A percentile compares a stretch with the other conserved stretches of the same genome.
Evolutionary conservation across 2,888 invertebrate species (phyloP).

Genomic region (Pegoplata infirma): DNA sequence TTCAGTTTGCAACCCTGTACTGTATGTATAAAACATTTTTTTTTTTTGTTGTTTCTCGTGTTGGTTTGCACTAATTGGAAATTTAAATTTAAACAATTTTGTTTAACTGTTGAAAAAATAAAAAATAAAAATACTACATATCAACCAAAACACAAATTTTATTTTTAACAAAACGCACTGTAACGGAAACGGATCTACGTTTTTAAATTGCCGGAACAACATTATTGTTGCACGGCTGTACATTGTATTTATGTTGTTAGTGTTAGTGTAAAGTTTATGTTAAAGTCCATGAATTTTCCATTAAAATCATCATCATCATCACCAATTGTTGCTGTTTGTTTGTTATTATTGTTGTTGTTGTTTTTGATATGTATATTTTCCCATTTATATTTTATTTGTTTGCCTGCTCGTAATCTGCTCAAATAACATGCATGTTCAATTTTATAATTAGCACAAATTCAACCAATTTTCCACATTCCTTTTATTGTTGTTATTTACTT

Average conservation of each 20-base stretch:
- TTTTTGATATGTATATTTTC: not conserved
- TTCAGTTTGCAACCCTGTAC: too few relatives aligned
- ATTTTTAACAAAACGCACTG: not conserved
- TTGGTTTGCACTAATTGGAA: conserved; percentile 44
- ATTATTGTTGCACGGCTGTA: not conserved
- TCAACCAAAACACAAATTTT: not conserved
- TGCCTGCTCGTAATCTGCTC: not conserved
- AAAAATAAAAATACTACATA: not conserved
- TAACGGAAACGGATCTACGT: conserved; percentile 29
- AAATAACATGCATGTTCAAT: conserved; percentile 25
- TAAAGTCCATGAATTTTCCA: conserved; percentile 1
- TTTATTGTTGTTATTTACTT: not conserved
- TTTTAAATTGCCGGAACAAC: conserved; percentile 30
- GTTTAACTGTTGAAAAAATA: not conserved
- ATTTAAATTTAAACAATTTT: conserved; percentile 35
- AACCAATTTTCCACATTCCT: conserved; percentile 28
- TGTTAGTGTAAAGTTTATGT: not conserved
- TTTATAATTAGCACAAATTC: conserved; percentile 44
- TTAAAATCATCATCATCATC: conserved; percentile 6
- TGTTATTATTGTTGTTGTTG: not conserved
- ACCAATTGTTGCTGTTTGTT: not conserved
- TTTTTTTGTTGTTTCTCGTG: not conserved
- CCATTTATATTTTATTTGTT: conserved; percentile 9
- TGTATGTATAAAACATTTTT: too few relatives aligned
- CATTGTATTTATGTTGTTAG: not conserved